Base-by-base conservation (phyloP, 2,888 invertebrate genomes). In the Sarcophaga caerulescens region DNA sequence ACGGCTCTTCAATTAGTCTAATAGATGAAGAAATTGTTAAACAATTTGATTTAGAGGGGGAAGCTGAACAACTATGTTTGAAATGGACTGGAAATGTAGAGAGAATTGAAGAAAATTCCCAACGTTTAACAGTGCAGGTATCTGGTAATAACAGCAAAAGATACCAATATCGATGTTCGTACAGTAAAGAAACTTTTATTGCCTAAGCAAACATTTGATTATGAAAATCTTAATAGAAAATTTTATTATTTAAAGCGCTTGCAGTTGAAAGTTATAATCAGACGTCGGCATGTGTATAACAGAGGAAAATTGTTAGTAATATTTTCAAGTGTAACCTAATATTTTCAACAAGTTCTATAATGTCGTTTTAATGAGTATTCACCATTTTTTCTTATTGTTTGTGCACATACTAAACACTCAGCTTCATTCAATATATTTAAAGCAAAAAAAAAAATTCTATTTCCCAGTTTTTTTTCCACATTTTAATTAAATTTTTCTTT, bases 41-140 rank as follows among this genome's bases (percentile, higher is more conserved):
- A 6, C 23, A 81, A 10, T 59, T 76, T 14, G 14, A 74, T 23
- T n/a, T 81, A n/a, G n/a, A 23, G 3, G 73, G 68, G 1, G 17
- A 45, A 21, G n/a, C 23, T 6, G 35, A 74, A 59, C 80, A 59
- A 45, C 73, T 80, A 25, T 81, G 74, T 62, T 47, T 81, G 14
- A 74, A 74, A 11, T 81, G 73, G 80, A 81, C 80, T 12, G 74
- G 73, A n/a, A 60, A 60, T 44, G 23, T 81, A 12, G 66, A 23
- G 8, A 35, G 74, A 45, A 68, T 25, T 47, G 66, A 68, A 47
- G 47, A 60, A 23, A 12, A n/a, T 21, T 80, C 73, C 1, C 23
- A 35, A 19, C n/a, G 10, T 3, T 35, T 75, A 1, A 25, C 14
- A 4, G 3, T 65, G 17, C 23, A 66, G 21, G 57, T 75, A 2